phyloP scores from a whole-genome alignment of 2,113 vertebrate genomes.

The Balaeniceps rex region DNA sequence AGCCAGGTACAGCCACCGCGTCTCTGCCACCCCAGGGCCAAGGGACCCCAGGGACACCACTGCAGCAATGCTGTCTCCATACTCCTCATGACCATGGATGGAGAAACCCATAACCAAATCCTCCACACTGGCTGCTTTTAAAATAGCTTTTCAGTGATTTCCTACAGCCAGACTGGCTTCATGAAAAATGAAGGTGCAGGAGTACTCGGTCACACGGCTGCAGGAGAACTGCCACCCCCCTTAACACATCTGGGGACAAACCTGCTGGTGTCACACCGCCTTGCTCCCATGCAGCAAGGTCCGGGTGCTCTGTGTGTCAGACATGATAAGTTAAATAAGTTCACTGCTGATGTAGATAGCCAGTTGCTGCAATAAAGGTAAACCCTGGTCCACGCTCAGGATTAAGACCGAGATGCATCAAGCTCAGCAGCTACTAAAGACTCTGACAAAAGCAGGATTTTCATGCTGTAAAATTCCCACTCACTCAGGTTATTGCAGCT shows the following conservation, averaged over 20 bases:
- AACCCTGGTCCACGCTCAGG: background rate
- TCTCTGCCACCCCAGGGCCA: background rate
- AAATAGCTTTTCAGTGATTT: background rate
- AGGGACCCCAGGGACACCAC: background rate
- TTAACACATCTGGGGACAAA: background rate
- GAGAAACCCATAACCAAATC: background rate
- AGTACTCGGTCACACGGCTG: background rate
- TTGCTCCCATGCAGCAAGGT: background rate
- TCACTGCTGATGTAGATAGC: background rate
- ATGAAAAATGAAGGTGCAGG: background rate
- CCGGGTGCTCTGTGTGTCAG: accelerated
- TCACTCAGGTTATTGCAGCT: background rate
- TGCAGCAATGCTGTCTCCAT: background rate
- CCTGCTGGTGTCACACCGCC: background rate
- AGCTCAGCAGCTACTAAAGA: background rate
- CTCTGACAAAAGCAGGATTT: background rate
- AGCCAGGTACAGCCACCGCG: accelerated
- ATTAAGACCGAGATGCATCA: background rate
- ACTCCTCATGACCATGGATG: background rate
- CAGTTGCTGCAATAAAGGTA: background rate
- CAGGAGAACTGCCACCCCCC: background rate
- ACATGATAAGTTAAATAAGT: background rate
- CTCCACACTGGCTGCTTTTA: background rate
- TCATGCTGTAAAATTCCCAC: background rate
- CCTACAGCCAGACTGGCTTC: background rate